Evolutionary conservation across 1,140 invertebrate species (phyloP), one percentile per base, ranked within the genome.

Genomic region (Homarus americanus): DNA sequence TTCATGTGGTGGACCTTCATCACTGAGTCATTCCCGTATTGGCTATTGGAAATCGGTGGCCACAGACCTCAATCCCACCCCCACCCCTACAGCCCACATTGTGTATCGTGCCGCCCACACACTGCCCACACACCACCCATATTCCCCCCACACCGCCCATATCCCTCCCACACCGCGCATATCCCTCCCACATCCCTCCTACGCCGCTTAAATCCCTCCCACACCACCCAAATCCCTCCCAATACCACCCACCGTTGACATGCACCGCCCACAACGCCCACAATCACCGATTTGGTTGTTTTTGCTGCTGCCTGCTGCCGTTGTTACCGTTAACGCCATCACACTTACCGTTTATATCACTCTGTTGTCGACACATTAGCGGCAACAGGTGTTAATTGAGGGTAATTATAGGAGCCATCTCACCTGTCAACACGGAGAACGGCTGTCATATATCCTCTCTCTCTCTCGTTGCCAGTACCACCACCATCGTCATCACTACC

Each of bases 11-110:
- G 73, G 32, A 72, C 36, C 82, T 84, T 41, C 69, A 36, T 85
- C 83, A 75, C 41, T 85, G 75, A 85, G 69, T 85, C 83, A 85
- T 85, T 53, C 44, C 83, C 34, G 69, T 85, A 85, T 85, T 73
- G 83, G 83, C 17, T 85, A 85, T 85, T 38, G 83, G 83, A 73
- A 85, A 85, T 36, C 83, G 83, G 66, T 85, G 28, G 40, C 69
- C 83, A 34, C 41, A 73, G 82, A 69, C 7, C 69, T 44, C 75
- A 76, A 40, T 40, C 82, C 63, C 75, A 76, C 17, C 32, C 82
- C 63, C 44, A 40, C 15, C 36, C 82, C 72, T 20, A 5, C 63
- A 41, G 34, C 5, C 32, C 58, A 32, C 32, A 5, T 34, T 20
- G n/a, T 80, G 78, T 80, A 80, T 58, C 32, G 78, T 44, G 12